These are phyloP conservation scores for Euphonia xanthogaster DNA, from an alignment of 2,797 vertebrate genomes.

Conservation along the genomic window DNA sequence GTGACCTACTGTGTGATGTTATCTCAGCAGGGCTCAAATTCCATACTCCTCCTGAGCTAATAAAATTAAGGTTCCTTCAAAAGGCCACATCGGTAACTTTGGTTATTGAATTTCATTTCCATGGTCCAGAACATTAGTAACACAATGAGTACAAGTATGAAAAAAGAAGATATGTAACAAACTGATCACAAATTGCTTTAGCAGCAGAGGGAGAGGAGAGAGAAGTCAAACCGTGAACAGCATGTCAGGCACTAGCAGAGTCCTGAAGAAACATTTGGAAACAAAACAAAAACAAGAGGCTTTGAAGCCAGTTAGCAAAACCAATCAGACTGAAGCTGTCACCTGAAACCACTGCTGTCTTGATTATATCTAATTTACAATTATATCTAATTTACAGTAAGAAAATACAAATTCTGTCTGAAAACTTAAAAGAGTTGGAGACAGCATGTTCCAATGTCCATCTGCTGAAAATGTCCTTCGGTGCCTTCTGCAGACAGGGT, in stretches of 20 bases:
- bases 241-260: not conserved
- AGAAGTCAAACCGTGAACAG: not conserved
- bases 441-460: too few species aligned
- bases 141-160: not conserved
- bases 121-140: not conserved
- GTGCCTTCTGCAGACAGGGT: not conserved
- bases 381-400: conserved; percentile 14
- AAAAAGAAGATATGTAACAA: not conserved
- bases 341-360: conserved; percentile 24
- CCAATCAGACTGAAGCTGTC: not conserved
- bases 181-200: not conserved
- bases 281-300: not conserved
- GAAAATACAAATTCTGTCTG: not conserved
- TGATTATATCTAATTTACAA: conserved; percentile 14
- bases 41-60: not conserved
- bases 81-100: conserved; percentile 40
- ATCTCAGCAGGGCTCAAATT: conserved; percentile 35
- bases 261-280: conserved; percentile 33
- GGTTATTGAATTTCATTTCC: conserved; percentile 15
- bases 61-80: conserved; percentile 17
- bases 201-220: not conserved
- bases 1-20: conserved; percentile 52
- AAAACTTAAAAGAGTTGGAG: conserved; percentile 19
- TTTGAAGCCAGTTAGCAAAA: conserved; percentile 59
- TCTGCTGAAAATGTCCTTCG: conserved; percentile 15